phyloP scores from a whole-genome alignment of 2,888 invertebrate genomes.

The Polylopha cassiicola region DNA sequence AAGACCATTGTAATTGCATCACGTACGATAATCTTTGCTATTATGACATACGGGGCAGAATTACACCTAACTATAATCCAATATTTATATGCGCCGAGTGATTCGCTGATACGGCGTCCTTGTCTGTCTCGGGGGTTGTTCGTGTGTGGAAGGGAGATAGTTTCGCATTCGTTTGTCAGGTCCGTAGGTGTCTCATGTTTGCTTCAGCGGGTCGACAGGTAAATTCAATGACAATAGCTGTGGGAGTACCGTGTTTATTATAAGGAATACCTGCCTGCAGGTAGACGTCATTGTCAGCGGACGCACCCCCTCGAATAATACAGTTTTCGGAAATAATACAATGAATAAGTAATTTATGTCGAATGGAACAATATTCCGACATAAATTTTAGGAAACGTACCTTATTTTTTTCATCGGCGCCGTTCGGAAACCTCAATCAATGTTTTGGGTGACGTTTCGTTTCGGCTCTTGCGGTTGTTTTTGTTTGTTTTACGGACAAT shows the following conservation, averaged over 20 bases:
- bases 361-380: constrained; percentile 58
- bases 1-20: constrained; percentile 71
- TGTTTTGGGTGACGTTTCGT: constrained; percentile 65
- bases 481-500: constrained; percentile 72
- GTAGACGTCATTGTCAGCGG: constrained; percentile 61
- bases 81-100: constrained; percentile 72
- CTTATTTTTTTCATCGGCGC: constrained; percentile 42
- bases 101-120: constrained; percentile 38
- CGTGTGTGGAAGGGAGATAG: constrained; percentile 33
- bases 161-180: constrained; percentile 31
- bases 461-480: constrained; percentile 56
- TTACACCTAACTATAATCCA: constrained; percentile 75
- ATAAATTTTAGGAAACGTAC: constrained; percentile 64
- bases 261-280: constrained; percentile 67
- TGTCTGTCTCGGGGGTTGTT: constrained; percentile 23
- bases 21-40: constrained; percentile 73
- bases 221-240: constrained; percentile 65
- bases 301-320: constrained; percentile 62
- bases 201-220: constrained; percentile 63
- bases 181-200: constrained; percentile 61
- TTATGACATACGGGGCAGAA: constrained; percentile 73
- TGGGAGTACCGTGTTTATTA: constrained; percentile 64
- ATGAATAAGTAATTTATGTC: constrained; percentile 72
- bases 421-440: constrained; percentile 27
- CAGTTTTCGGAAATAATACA: constrained; percentile 74